Percentiles rank a stretch among this genome's conserved stretches.
Evolutionary conservation across 2,888 invertebrate genomes (phyloP).

Genomic region (Dicyrtomina minuta): DNA sequence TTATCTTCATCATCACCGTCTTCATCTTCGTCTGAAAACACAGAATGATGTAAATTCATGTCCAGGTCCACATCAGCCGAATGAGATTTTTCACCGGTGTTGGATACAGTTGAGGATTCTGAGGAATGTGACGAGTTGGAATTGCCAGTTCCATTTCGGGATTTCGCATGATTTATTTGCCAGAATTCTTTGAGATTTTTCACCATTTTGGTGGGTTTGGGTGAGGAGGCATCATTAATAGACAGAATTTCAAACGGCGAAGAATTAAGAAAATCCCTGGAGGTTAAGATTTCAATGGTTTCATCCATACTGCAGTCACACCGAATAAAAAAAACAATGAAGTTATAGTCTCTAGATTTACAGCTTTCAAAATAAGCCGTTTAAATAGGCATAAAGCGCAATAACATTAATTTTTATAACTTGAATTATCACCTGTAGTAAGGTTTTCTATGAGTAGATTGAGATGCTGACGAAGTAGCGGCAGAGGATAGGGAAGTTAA

Average conservation of each 20-base stretch:
- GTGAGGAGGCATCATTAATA: conserved; percentile 18
- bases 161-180: conserved; percentile 41
- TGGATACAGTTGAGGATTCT: conserved; percentile 44
- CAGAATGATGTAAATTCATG: conserved; percentile 40
- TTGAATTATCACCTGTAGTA: conserved; percentile 43
- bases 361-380: neutral
- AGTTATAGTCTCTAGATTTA: neutral
- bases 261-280: conserved; percentile 42
- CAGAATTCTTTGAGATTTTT: conserved; percentile 53
- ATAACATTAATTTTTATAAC: too few relatives aligned
- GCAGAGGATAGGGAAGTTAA: conserved; percentile 45
- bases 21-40: conserved; percentile 44
- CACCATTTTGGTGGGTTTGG: conserved; percentile 46
- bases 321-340: too few relatives aligned
- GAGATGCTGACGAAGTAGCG: conserved; percentile 33
- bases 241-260: conserved; percentile 47
- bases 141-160: neutral
- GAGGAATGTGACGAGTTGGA: conserved; percentile 36
- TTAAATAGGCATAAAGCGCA: too few relatives aligned
- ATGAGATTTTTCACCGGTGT: conserved; percentile 37
- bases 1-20: conserved; percentile 12
- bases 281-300: conserved; percentile 48
- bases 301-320: conserved; percentile 50
- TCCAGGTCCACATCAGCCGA: conserved; percentile 35
- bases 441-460: conserved; percentile 45